Evolutionary conservation across 1,140 invertebrate genomes (phyloP).

Genomic region (Globodera rostochiensis): DNA sequence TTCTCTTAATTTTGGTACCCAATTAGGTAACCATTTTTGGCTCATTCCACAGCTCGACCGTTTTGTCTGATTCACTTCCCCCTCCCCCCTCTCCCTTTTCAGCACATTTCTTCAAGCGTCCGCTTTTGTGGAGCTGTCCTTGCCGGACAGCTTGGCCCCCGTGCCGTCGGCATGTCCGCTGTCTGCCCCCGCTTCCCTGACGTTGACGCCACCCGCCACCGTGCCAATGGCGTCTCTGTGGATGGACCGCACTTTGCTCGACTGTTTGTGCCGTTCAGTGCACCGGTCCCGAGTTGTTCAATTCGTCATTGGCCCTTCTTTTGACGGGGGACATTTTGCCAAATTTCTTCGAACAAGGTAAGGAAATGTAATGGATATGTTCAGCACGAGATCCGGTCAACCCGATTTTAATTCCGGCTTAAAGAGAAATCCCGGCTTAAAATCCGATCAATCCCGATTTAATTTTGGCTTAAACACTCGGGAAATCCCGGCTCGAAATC

Average conservation of each 20-base stretch:
- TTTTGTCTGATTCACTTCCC: background rate
- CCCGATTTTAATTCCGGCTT: background rate
- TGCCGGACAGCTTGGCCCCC: background rate
- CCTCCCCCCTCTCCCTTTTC: conserved; percentile 16
- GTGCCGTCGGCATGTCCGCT: background rate
- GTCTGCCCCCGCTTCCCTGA: background rate
- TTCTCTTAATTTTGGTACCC: too few species aligned
- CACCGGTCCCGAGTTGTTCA: conserved; percentile 37
- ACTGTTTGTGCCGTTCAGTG: conserved; percentile 26
- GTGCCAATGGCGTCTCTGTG: conserved; percentile 20
- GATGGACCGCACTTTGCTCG: conserved; percentile 4
- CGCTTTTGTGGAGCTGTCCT: conserved; percentile 23
- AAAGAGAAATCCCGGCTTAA: background rate
- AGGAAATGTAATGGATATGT: background rate
- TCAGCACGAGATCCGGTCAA: too few species aligned
- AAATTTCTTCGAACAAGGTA: conserved; percentile 41
- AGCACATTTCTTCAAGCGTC: conserved; percentile 40
- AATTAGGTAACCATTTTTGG: too few species aligned
- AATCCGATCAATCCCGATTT: background rate
- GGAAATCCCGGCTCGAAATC: background rate
- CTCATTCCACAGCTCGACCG: too few species aligned
- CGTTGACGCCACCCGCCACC: background rate
- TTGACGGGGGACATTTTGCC: conserved; percentile 36
- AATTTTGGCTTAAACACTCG: background rate
- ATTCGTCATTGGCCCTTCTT: conserved; percentile 37